Conservation (phyloP, 2,797 vertebrate species). For the Xiphophorus birchmanni region DNA sequence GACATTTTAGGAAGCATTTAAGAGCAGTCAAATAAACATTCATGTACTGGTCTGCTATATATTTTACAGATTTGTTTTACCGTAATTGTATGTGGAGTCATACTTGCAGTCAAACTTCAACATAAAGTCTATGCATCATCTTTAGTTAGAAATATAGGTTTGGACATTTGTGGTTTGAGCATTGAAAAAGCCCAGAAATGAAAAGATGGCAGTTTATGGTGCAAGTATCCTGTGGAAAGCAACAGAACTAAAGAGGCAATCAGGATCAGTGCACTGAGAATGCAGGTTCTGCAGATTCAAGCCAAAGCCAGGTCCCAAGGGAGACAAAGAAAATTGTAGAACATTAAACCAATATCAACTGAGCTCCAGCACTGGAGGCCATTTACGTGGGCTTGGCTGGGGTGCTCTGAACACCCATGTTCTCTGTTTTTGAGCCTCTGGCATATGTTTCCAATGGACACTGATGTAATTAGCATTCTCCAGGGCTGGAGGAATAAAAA, state of each 20-base stretch:
- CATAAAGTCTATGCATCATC: constrained; percentile 32
- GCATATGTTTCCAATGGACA: constrained; percentile 60
- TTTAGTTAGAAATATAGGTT: constrained; percentile 42
- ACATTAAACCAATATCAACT: constrained; percentile 52
- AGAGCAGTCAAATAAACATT: constrained; percentile 18
- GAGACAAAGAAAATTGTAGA: constrained; percentile 32
- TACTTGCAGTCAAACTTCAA: constrained; percentile 24
- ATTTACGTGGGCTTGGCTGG: constrained; percentile 35
- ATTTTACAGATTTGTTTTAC: constrained; percentile 4
- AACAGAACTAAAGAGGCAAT: constrained; percentile 32
- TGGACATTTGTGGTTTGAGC: constrained; percentile 42
- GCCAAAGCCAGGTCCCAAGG: constrained; percentile 38
- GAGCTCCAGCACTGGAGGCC: constrained; percentile 33
- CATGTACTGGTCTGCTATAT: constrained; percentile 1
- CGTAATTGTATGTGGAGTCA: constrained; percentile 15
- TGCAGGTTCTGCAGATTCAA: constrained; percentile 32
- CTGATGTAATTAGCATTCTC: constrained; percentile 54
- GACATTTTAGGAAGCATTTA: neutral
- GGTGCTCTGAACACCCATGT: constrained; percentile 28
- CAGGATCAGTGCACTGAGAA: constrained; percentile 16
- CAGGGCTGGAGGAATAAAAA: constrained; percentile 33
- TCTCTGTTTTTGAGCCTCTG: constrained; percentile 33
- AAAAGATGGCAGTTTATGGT: constrained; percentile 39
- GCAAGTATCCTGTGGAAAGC: constrained; percentile 38
- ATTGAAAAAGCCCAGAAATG: constrained; percentile 23